Base-by-base conservation (phyloP, 2,888 invertebrate species). In the Drosophila mimetica region DNA sequence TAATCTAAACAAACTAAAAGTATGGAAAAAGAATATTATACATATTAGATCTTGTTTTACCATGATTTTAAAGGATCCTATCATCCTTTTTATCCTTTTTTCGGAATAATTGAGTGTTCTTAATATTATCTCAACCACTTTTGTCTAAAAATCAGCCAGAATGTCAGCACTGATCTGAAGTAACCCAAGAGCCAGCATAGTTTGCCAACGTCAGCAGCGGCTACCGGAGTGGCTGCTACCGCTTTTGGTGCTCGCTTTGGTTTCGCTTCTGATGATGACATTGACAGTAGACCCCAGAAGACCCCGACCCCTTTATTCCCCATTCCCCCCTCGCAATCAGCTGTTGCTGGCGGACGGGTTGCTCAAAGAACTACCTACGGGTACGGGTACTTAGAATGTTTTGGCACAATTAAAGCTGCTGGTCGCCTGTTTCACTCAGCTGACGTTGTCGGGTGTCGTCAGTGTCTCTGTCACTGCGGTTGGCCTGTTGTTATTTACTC, bases 361-460 rank as follows among this genome's bases (percentile, higher is more conserved):
- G 67, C 76, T 75, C 79, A 84, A 81, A 81, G 79, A 70, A 61
- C 71, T 48, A 76, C 63, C 39, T 39, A 39, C 11, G 9, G 18
- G 39, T 39, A 6, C 84, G 86, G 86, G 88, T 71, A 77, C 84
- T 76, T 66, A 70, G 70, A 80, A 88, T 77, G 70, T 75, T 83
- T 77, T 88, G 81, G 81, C 80, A 79, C 80, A 86, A 86, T 86
- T 88, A 83, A 83, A 77, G 84, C 75, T 78, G 80, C 74, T 66
- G 71, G 75, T 74, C 52, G 52, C 41, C 54, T 46, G 64, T 53
- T 53, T 53, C 71, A 52, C 71, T 69, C 67, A 69, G 67, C 67
- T 69, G 67, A 69, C 51, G 60, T 71, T 69, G 67, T 69, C 51
- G 60, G 50, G 39, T 71, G 71, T 64, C 63, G 63, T 66, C 63